Evolutionary conservation across 2,797 vertebrate genomes (phyloP), one percentile per base, ranked within the genome.

Genomic region (Falco biarmicus): DNA sequence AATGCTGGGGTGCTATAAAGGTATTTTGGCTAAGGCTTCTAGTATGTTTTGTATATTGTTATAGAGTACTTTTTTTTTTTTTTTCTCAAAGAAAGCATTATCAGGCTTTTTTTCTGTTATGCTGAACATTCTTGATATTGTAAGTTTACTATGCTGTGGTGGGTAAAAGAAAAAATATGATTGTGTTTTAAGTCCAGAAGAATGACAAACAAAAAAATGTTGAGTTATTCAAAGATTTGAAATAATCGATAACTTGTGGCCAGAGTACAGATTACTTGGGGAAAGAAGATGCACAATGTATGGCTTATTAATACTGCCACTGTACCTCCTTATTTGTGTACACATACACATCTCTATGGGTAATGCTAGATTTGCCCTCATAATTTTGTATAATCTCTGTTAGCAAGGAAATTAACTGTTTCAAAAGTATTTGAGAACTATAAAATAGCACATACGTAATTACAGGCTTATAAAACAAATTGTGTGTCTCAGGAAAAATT

Each of bases 201-300:
- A 4, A 82, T 84, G 43, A 39, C 13, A 32, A 81, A 48, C 13
- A 61, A 51, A 82, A 60, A 39, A 26, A 0, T 0, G 0, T 3
- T 16, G 41, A 90, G 6, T 71, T 90, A 29, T 37, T 88, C 3
- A 13, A 54, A 74, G 14, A 41, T 48, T 26, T 71, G 5, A 90
- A 86, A 65, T 59, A 41, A 26, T 71, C 7, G 12, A 2, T 50
- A 54, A 73, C 29, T 64, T 64, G 4, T 41, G 37, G 61, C 43
- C 10, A 66, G 34, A 77, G 8, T 61, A 54, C 51, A 57, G 28
- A 41, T 63, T 22, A 81, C n/a, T 7, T 56, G 50, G 22, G 54
- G 13, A 2, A 45, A 83, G 32, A 79, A 66, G n/a, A 4, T 54
- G 24, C 8, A 7, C 29, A 8, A 15, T 53, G 24, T 59, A 31